Conservation (phyloP, 2,113 vertebrate genomes). For the Sapajus apella region DNA sequence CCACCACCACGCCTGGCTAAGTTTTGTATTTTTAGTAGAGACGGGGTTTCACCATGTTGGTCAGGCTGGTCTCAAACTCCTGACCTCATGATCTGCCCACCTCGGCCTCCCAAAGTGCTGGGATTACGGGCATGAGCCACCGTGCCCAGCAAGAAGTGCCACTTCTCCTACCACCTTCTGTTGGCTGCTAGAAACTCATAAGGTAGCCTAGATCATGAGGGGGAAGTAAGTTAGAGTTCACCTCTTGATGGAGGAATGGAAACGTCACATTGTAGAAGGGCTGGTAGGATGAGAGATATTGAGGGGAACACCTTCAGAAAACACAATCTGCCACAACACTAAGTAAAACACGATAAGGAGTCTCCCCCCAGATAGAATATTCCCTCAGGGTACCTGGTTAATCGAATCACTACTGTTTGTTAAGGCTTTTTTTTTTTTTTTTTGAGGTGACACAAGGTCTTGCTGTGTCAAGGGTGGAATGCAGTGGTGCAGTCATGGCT, state of each 20-base stretch:
- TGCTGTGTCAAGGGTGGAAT: too few relatives aligned
- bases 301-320: not conserved
- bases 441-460: too few relatives aligned
- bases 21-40: too few relatives aligned
- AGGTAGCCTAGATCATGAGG: not conserved
- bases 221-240: not conserved
- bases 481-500: too few relatives aligned
- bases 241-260: not conserved
- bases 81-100: too few relatives aligned
- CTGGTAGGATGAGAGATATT: not conserved
- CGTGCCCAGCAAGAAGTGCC: too few relatives aligned
- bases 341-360: not conserved
- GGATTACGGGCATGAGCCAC: too few relatives aligned
- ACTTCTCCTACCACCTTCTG: not conserved
- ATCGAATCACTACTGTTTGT: not conserved
- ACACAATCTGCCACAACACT: not conserved
- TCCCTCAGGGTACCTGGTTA: not conserved
- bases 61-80: too few relatives aligned
- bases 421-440: not conserved
- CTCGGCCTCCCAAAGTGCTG: too few relatives aligned
- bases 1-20: too few relatives aligned
- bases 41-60: too few relatives aligned
- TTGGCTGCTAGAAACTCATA: not conserved
- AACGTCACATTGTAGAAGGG: not conserved
- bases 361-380: not conserved